Base-by-base conservation (phyloP, 2,797 vertebrate genomes). In the Lutjanus argentimaculatus region DNA sequence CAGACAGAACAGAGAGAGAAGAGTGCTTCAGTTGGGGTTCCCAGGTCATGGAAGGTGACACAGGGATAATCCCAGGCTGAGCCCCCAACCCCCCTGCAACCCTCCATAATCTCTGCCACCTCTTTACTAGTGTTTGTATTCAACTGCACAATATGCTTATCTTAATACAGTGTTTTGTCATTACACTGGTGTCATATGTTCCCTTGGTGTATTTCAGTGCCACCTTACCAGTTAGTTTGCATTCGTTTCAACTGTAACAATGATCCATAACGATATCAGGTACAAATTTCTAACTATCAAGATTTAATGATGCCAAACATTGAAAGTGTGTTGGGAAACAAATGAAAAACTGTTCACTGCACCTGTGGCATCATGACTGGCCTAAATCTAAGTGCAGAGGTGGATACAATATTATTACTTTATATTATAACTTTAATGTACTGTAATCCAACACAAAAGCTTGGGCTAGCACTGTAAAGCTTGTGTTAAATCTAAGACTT, bases 1-100 rank as follows among this genome's bases (percentile, higher is more conserved):
- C 12, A 52, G 17, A n/a, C 11, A 49, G 25, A n/a, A 36, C 11
- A 56, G 8, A 64, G 49, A 42, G 12, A 53, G 16, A 79, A 40
- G 7, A 17, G 16, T 30, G 77, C 8, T 58, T 64, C 2, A 16
- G 10, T n/a, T 9, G 36, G 67, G 58, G 58, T 22, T 59, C 52
- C 25, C 36, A 22, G 64, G 63, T 56, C 40, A 62, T 36, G 15
- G 66, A 46, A 82, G 76, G 53, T 89, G 69, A 85, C 65, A 56
- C 15, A 45, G n/a, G 62, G 66, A 74, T 82, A 82, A 86, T 86
- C 82, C 67, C 57, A 53, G 10, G 15, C 16, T 62, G 48, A 79
- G 75, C 30, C 43, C 42, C 69, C 52, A 45, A 25, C 12, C 49
- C 49, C 58, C 74, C 36, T 4, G 3, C 11, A 6, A 36, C 30